These are phyloP conservation scores for Ctenodactylus gundi DNA, from an alignment of 2,113 vertebrate genomes.

Conservation along the genomic window DNA sequence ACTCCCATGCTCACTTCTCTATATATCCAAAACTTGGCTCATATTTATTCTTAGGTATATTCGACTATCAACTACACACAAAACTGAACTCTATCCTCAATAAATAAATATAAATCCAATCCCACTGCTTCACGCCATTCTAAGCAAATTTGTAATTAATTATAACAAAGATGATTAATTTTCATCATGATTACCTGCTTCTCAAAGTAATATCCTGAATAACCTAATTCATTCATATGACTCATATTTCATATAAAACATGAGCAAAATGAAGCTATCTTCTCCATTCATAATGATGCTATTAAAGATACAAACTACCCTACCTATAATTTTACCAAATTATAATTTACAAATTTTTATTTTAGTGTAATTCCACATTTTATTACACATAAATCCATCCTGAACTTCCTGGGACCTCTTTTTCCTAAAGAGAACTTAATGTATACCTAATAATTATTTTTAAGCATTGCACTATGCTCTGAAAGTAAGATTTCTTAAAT, in stretches of 20 bases:
- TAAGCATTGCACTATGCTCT: not conserved
- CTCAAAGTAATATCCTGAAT: constrained; percentile 24
- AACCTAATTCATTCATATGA: not conserved
- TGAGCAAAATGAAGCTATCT: not conserved
- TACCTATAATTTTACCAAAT: not conserved
- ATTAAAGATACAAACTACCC: not conserved
- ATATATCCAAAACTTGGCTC: not conserved
- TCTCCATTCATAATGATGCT: constrained; percentile 17
- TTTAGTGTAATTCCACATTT: constrained; percentile 10
- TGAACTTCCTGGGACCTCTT: not conserved
- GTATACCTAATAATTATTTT: not conserved
- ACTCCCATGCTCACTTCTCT: not conserved
- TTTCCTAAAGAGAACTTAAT: constrained; percentile 23
- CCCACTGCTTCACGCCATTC: not conserved
- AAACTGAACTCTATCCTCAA: constrained; percentile 13
- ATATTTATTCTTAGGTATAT: constrained; percentile 4
- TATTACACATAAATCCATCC: not conserved
- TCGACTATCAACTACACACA: constrained; percentile 1
- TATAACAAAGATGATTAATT: not conserved
- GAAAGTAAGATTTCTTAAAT: constrained; percentile 33
- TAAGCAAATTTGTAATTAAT: constrained; percentile 43
- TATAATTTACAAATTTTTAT: no score
- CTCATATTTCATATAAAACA: constrained; percentile 10
- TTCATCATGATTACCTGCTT: not conserved
- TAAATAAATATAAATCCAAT: not conserved